Conservation (phyloP, 2,113 vertebrate species). For the Noctilio leporinus region DNA sequence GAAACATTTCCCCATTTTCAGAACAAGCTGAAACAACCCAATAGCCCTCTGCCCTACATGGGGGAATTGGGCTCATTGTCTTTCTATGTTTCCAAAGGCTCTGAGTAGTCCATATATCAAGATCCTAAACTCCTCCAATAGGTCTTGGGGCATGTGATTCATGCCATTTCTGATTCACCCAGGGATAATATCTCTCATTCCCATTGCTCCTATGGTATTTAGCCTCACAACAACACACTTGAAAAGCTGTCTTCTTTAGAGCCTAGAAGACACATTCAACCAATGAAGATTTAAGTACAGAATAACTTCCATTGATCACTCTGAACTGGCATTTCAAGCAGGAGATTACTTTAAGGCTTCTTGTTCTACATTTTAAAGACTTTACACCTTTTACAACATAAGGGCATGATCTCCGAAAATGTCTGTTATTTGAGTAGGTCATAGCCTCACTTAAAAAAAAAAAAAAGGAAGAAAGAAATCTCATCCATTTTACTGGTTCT, state of each 20-base stretch:
- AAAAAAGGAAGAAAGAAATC: background rate
- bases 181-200: background rate
- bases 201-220: background rate
- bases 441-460: background rate
- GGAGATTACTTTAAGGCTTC: background rate
- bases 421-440: background rate
- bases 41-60: background rate
- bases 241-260: background rate
- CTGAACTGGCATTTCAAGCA: background rate
- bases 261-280: background rate
- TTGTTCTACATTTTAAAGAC: background rate
- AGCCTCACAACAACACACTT: background rate
- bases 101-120: background rate
- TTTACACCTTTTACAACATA: background rate
- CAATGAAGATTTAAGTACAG: background rate
- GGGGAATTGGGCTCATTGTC: conserved; percentile 3
- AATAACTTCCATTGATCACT: background rate
- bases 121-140: conserved; percentile 42
- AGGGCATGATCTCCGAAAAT: background rate
- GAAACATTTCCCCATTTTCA: background rate
- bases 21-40: background rate
- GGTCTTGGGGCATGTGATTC: conserved; percentile 36
- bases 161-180: conserved; percentile 35
- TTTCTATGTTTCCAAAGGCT: conserved; percentile 47
- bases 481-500: background rate